Evolutionary conservation across 2,113 vertebrate species (phyloP).

Genomic region (Hippocampus guttulatus): DNA sequence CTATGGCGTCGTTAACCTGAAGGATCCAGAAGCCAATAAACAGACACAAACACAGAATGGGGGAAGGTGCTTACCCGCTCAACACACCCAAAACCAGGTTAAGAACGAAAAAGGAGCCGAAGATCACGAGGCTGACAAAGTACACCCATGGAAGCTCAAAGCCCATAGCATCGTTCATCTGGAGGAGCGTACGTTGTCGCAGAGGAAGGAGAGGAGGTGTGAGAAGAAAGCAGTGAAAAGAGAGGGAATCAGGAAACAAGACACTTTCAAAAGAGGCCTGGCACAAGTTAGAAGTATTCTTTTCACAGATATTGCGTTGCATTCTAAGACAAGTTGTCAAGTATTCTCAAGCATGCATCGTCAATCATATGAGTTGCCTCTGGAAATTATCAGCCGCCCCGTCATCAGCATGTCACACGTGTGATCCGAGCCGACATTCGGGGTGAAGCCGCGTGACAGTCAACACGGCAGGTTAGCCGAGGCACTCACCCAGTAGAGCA

Average conservation of each 20-base stretch:
- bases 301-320: constrained; percentile 4
- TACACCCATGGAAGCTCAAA: constrained; percentile 99
- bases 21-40: constrained; percentile 79
- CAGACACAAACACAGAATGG: constrained; percentile 55
- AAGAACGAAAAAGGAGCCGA: constrained; percentile 99
- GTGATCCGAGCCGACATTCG: constrained; percentile 36
- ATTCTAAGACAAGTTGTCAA: constrained; percentile 21
- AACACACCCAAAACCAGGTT: constrained; percentile 99
- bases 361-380: constrained; percentile 45
- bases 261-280: constrained; percentile 22
- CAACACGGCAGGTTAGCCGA: constrained; percentile 12
- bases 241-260: constrained; percentile 26
- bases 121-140: constrained; percentile 99
- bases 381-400: constrained; percentile 47
- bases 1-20: constrained; percentile 89
- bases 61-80: constrained; percentile 95
- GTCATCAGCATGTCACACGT: constrained; percentile 47
- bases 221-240: constrained; percentile 21
- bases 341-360: constrained; percentile 35
- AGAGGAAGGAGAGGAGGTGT: constrained; percentile 18
- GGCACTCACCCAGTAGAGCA: constrained; percentile 91
- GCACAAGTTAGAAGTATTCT: constrained; percentile 5
- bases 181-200: constrained; percentile 38
- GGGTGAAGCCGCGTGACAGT: constrained; percentile 29
- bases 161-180: constrained; percentile 99